These are phyloP conservation scores for Eumaeus atala DNA, from an alignment of 1,140 invertebrate genomes.

Conservation along the genomic window DNA sequence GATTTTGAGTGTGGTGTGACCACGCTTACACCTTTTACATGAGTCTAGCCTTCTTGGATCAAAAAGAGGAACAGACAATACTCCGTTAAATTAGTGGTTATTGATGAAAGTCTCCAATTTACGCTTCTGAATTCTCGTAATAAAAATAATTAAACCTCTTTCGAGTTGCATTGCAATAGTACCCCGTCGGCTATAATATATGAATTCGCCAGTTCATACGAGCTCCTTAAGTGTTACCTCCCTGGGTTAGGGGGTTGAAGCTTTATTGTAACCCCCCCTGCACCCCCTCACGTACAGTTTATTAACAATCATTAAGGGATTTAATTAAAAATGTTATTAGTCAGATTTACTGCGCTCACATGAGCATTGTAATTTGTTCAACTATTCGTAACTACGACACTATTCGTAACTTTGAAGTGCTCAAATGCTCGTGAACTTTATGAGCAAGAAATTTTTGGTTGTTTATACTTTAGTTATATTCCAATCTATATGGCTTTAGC, in stretches of 20 bases:
- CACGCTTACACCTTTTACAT: too few relatives aligned
- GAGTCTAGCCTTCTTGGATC: too few relatives aligned
- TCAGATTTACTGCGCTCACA: constrained; percentile 4
- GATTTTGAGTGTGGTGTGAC: too few relatives aligned
- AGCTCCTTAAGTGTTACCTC: constrained; percentile 3
- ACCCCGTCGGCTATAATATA: not conserved
- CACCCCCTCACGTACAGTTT: not conserved
- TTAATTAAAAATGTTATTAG: constrained; percentile 10
- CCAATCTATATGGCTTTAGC: too few relatives aligned
- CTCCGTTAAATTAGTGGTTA: too few relatives aligned
- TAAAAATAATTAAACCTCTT: too few relatives aligned
- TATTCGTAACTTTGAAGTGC: not conserved
- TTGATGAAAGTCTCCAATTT: too few relatives aligned
- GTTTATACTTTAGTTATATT: too few relatives aligned
- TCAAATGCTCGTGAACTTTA: not conserved
- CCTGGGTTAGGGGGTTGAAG: not conserved
- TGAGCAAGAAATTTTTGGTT: too few relatives aligned
- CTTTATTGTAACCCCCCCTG: not conserved
- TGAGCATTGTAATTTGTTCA: not conserved
- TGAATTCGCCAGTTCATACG: constrained; percentile 3
- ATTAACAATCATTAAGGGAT: constrained; percentile 9
- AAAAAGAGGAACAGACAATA: too few relatives aligned
- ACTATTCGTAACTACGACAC: not conserved
- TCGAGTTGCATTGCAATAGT: too few relatives aligned
- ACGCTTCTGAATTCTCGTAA: too few relatives aligned